These are phyloP conservation scores for Falco biarmicus DNA, from an alignment of 2,797 vertebrate species.

Conservation along the genomic window DNA sequence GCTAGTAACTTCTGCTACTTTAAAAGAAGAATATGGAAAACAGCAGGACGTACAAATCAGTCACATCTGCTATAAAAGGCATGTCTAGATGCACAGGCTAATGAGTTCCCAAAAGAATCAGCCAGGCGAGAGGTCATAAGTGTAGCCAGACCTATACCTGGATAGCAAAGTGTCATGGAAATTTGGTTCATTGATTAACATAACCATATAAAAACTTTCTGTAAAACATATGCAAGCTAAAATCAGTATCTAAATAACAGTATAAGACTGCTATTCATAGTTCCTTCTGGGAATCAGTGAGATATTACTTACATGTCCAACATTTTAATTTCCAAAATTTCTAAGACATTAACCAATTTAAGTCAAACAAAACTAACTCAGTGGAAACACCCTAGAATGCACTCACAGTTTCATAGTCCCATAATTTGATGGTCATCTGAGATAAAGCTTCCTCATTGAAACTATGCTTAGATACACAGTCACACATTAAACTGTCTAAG, in stretches of 20 bases:
- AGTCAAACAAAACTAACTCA: neutral
- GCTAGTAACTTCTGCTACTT: neutral
- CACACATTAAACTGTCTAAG: neutral
- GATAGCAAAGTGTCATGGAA: neutral
- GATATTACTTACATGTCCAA: neutral
- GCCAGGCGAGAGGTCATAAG: neutral
- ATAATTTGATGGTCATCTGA: neutral
- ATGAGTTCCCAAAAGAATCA: slow-evolving; percentile 54
- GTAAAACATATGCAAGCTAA: neutral
- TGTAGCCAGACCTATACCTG: slow-evolving; percentile 13
- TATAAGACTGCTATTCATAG: neutral
- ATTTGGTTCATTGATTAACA: neutral
- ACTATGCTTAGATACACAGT: neutral
- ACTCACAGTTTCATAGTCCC: neutral
- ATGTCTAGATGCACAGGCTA: neutral
- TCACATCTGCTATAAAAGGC: neutral
- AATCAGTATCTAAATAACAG: neutral
- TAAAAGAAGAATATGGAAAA: neutral
- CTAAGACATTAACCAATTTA: neutral
- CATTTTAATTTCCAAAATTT: neutral
- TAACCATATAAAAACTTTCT: neutral
- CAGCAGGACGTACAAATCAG: neutral
- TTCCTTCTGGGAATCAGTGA: neutral
- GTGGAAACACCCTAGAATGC: neutral
- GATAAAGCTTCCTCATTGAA: neutral